Evolutionary conservation across 2,888 invertebrate genomes (phyloP).

Genomic region (Parnassius apollo): DNA sequence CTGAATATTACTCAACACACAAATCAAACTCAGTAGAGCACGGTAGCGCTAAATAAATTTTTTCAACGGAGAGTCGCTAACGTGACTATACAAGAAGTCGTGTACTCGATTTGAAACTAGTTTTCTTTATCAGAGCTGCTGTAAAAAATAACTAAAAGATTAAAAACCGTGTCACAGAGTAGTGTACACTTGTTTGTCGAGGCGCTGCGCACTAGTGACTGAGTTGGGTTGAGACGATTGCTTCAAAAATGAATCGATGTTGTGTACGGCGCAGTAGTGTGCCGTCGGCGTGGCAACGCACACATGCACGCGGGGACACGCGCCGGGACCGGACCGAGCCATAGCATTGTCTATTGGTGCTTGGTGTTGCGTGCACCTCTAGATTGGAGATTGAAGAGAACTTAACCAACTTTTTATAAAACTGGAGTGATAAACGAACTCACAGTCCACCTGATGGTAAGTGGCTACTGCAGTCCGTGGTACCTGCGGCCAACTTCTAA

Average conservation of each 20-base stretch:
- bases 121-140: constrained; percentile 51
- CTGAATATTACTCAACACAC: constrained; percentile 77
- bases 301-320: constrained; percentile 44
- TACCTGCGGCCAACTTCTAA: too few species aligned
- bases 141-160: constrained; percentile 70
- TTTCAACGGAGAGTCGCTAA: constrained; percentile 44
- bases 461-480: too few species aligned
- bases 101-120: constrained; percentile 54
- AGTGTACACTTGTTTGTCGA: constrained; percentile 62
- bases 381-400: too few species aligned
- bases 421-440: too few species aligned
- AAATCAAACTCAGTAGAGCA: constrained; percentile 64
- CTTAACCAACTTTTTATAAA: too few species aligned
- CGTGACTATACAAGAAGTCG: constrained; percentile 47
- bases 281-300: constrained; percentile 46
- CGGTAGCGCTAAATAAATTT: constrained; percentile 52
- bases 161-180: constrained; percentile 50
- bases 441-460: too few species aligned
- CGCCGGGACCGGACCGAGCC: constrained; percentile 37
- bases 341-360: constrained; percentile 45
- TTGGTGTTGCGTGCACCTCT: too few species aligned
- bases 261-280: constrained; percentile 60
- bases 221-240: constrained; percentile 47
- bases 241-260: constrained; percentile 76
- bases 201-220: constrained; percentile 79